A percentile compares a stretch with the other conserved stretches of the same genome.
Evolutionary conservation across 1,140 invertebrate species (phyloP).

Genomic region (Euwallacea fornicatus): DNA sequence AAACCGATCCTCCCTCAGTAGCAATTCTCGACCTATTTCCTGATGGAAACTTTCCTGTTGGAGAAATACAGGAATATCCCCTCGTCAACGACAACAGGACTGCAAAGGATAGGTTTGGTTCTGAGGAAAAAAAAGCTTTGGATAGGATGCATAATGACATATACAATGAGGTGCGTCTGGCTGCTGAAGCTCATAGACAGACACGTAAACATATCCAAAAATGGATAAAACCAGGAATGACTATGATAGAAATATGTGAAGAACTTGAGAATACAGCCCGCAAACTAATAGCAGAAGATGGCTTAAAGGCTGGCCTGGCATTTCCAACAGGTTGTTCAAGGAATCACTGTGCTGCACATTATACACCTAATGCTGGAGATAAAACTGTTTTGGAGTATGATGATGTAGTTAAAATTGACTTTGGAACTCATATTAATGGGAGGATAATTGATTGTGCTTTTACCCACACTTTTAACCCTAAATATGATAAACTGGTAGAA

Average conservation of each 20-base stretch:
- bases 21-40: conserved; percentile 84
- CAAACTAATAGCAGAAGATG: conserved; percentile 92
- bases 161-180: conserved; percentile 92
- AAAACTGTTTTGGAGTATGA: conserved; percentile 91
- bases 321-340: conserved; percentile 99
- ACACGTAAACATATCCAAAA: conserved; percentile 87
- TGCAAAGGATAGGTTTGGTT: conserved; percentile 84
- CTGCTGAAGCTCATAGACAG: conserved; percentile 95
- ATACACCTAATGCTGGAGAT: conserved; percentile 98
- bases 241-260: conserved; percentile 98
- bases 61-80: conserved; percentile 78
- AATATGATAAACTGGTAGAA: conserved; percentile 93
- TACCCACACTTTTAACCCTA: conserved; percentile 94
- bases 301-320: conserved; percentile 93
- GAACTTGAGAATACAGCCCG: conserved; percentile 91
- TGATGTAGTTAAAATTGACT: conserved; percentile 99
- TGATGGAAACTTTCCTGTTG: conserved; percentile 77
- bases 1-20: conserved; percentile 84
- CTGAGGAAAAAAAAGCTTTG: conserved; percentile 86
- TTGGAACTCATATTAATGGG: conserved; percentile 98
- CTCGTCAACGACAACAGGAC: conserved; percentile 75
- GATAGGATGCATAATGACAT: conserved; percentile 84
- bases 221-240: conserved; percentile 97
- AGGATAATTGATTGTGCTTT: conserved; percentile 99
- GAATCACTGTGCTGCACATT: conserved; percentile 99